Percentiles rank a stretch among this genome's conserved stretches.
Conservation (phyloP, 1,140 invertebrate genomes). For the Neocloeon triangulifer region DNA sequence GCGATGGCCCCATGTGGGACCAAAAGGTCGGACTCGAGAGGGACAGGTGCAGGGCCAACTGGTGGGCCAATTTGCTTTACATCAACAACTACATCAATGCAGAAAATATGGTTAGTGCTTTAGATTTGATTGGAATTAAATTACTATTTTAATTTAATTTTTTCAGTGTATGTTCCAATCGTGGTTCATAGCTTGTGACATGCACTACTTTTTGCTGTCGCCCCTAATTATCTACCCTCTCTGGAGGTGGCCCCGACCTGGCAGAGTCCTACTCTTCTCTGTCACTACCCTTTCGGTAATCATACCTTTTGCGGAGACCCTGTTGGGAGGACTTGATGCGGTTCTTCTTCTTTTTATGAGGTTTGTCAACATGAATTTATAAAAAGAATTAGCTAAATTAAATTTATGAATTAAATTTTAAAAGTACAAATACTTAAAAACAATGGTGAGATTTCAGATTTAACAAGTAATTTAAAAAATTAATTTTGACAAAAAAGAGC, state of each 20-base stretch:
- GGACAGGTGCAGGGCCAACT: conserved; percentile 19
- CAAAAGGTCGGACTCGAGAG: conserved; percentile 10
- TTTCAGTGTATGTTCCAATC: conserved; percentile 27
- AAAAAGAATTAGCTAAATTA: no score
- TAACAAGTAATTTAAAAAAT: no score
- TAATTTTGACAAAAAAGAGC: no score
- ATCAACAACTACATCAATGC: conserved; percentile 26
- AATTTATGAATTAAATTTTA: no score
- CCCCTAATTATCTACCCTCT: conserved; percentile 22
- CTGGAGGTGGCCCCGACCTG: conserved; percentile 29
- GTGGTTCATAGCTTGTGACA: conserved; percentile 33
- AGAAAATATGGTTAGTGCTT: conserved; percentile 13
- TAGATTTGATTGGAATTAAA: no score
- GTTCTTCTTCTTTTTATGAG: conserved; percentile 36
- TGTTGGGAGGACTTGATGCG: conserved; percentile 29
- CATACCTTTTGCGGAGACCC: conserved; percentile 34
- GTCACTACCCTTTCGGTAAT: conserved; percentile 26
- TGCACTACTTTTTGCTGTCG: conserved; percentile 27
- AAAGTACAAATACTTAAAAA: no score
- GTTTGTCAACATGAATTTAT: conserved; percentile 21
- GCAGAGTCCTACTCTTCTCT: conserved; percentile 25
- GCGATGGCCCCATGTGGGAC: conserved; percentile 16
- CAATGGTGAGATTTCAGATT: no score
- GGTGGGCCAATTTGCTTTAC: conserved; percentile 31
- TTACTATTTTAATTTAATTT: no score